These are phyloP conservation scores for Cataglyphis hispanica DNA, from an alignment of 1,140 invertebrate species.

Conservation along the genomic window DNA sequence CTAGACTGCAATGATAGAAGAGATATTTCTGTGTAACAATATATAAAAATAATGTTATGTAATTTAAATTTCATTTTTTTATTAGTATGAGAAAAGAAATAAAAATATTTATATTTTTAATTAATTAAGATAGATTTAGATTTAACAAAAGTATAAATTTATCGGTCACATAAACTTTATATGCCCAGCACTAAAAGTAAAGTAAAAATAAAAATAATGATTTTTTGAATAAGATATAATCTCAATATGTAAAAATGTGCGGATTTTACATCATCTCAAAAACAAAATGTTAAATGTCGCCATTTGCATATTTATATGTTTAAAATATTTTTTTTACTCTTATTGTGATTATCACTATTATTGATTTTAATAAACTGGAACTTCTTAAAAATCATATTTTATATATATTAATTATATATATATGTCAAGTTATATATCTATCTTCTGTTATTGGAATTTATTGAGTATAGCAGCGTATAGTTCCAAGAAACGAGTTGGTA, in stretches of 20 bases:
- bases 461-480: slow-evolving; percentile 21
- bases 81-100: background rate
- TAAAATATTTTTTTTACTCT: background rate
- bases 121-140: background rate
- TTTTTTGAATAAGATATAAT: background rate
- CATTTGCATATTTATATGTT: background rate
- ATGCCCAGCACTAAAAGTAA: background rate
- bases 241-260: background rate
- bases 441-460: slow-evolving; percentile 11
- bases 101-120: background rate
- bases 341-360: background rate
- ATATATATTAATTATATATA: background rate
- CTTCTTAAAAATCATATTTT: background rate
- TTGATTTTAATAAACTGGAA: background rate
- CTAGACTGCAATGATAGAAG: background rate
- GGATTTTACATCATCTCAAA: background rate
- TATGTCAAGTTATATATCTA: slow-evolving; percentile 31
- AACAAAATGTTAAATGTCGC: background rate
- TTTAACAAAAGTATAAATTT: background rate
- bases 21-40: background rate
- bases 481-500: slow-evolving; percentile 56
- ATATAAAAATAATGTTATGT: background rate
- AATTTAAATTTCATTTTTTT: background rate
- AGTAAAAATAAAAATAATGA: background rate
- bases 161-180: background rate